phyloP scores from a whole-genome alignment of 2,888 invertebrate species.

The Auanema freiburgensis region DNA sequence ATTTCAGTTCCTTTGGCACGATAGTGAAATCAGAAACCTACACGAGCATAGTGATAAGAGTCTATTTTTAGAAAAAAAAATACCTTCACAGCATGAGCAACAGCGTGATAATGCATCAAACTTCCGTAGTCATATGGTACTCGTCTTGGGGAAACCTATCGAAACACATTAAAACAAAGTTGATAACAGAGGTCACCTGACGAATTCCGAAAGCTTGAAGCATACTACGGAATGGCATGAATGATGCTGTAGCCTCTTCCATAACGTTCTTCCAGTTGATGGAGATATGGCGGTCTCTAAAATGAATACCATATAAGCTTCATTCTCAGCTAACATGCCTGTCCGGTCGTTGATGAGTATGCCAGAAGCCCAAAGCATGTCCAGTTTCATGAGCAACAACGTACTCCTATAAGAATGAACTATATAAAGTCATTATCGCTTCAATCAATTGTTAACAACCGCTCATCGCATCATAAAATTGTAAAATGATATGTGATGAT shows the following conservation, averaged over 20 bases:
- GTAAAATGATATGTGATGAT: too few species aligned
- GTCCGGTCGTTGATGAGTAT: slow-evolving; percentile 63
- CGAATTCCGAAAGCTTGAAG: slow-evolving; percentile 63
- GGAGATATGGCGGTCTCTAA: slow-evolving; percentile 40
- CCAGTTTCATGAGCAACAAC: slow-evolving; percentile 64
- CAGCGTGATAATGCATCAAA: slow-evolving; percentile 63
- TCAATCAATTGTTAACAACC: background rate
- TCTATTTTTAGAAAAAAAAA: background rate
- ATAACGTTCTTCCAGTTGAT: slow-evolving; percentile 58
- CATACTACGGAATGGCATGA: slow-evolving; percentile 64
- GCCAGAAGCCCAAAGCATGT: slow-evolving; percentile 64
- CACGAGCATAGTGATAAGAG: background rate
- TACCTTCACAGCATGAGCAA: slow-evolving; percentile 62
- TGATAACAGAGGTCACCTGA: slow-evolving; percentile 39
- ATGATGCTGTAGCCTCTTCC: slow-evolving; percentile 60
- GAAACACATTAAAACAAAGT: background rate
- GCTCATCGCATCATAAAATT: too few species aligned
- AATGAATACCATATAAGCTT: slow-evolving; percentile 3
- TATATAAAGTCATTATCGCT: background rate
- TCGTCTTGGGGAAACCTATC: slow-evolving; percentile 58
- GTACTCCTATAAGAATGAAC: slow-evolving; percentile 51
- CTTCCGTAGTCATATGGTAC: slow-evolving; percentile 62
- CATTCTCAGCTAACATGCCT: slow-evolving; percentile 19
- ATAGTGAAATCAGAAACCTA: slow-evolving; percentile 63
- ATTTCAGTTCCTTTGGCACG: slow-evolving; percentile 63